These are phyloP conservation scores for Charadrius vociferus DNA, from an alignment of 2,113 vertebrate genomes.

Conservation along the genomic window DNA sequence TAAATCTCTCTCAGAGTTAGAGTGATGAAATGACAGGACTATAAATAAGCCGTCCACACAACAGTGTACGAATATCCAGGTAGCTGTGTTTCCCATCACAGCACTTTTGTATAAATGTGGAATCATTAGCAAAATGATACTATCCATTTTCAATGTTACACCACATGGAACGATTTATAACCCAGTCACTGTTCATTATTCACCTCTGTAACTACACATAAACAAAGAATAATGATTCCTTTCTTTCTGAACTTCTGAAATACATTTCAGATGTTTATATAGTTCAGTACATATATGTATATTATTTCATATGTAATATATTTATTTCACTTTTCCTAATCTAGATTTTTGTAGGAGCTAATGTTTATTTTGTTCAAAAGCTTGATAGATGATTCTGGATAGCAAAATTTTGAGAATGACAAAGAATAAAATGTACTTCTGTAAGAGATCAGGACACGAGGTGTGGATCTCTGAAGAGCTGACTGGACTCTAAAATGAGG, in stretches of 20 bases:
- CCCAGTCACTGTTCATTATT: neutral
- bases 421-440: neutral
- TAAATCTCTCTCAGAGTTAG: neutral
- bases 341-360: neutral
- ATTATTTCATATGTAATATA: neutral
- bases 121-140: neutral
- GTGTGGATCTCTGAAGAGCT: neutral
- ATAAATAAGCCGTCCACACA: neutral
- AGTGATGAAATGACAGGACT: neutral
- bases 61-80: neutral
- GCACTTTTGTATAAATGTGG: neutral
- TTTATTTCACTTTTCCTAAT: conserved; percentile 7
- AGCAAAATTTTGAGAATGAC: neutral
- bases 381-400: neutral
- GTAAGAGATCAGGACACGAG: neutral
- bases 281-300: neutral
- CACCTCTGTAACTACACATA: neutral
- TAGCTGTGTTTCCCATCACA: neutral
- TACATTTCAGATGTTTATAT: neutral
- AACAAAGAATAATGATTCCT: neutral
- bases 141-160: neutral
- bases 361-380: neutral
- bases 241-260: neutral
- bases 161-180: neutral
- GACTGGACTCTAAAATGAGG: neutral